Conservation (phyloP, 1,140 invertebrate species). For the Marisa cornuarietis region DNA sequence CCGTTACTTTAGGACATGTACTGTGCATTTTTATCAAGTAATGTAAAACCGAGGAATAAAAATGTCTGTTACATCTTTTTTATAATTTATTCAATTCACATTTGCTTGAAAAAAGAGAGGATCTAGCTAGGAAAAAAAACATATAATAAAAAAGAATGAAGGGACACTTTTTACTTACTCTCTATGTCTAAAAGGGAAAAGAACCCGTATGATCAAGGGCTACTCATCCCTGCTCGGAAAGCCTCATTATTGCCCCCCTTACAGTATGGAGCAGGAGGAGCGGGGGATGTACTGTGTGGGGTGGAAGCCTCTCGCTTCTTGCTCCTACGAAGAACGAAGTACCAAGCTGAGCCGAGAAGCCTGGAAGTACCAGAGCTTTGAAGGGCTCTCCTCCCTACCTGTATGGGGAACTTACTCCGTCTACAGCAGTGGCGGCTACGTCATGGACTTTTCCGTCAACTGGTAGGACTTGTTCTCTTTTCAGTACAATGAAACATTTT, state of each 20-base stretch:
- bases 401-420: conserved; percentile 11
- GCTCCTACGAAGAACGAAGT: neutral
- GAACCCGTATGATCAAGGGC: neutral
- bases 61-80: too few species aligned
- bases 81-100: too few species aligned
- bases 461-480: neutral
- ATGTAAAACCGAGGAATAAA: too few species aligned
- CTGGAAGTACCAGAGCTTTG: neutral
- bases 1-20: too few species aligned
- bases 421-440: conserved; percentile 9
- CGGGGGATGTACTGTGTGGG: neutral
- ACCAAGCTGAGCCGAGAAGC: neutral
- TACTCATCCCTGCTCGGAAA: neutral
- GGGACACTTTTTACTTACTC: too few species aligned
- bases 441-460: conserved; percentile 7
- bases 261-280: conserved; percentile 5
- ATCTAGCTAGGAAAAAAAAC: too few species aligned
- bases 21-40: too few species aligned
- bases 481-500: too few species aligned
- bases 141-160: too few species aligned
- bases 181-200: too few species aligned
- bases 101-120: too few species aligned
- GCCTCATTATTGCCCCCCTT: neutral
- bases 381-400: neutral
- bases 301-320: neutral